Conservation (phyloP, 2,888 invertebrate species). For the Cyaniris semiargus region DNA sequence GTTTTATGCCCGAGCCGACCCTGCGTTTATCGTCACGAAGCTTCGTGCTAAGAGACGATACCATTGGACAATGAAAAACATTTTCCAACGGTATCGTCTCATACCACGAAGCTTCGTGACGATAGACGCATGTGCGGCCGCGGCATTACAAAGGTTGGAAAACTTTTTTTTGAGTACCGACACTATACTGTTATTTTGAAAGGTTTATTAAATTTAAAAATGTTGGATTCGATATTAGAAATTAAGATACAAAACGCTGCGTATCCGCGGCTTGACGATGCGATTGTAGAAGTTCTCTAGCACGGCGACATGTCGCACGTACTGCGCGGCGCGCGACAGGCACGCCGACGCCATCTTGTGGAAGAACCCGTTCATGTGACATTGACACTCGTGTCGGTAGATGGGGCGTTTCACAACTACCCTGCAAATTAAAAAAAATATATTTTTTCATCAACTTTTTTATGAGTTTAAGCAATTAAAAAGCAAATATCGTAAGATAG, state of each 20-base stretch:
- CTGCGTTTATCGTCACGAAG: no score
- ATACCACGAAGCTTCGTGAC: no score
- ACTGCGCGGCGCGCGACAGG: constrained; percentile 53
- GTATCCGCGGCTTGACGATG: constrained; percentile 61
- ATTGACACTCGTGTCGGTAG: constrained; percentile 46
- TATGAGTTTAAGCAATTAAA: background rate
- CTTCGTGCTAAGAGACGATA: no score
- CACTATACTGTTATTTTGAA: background rate
- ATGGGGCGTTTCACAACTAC: constrained; percentile 57
- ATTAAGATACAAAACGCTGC: constrained; percentile 67
- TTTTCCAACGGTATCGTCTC: no score
- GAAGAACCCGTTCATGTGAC: constrained; percentile 46
- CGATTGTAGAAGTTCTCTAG: constrained; percentile 65
- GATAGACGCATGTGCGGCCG: no score
- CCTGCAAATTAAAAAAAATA: constrained; percentile 47
- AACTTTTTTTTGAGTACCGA: background rate
- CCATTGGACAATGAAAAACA: no score
- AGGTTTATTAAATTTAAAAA: background rate
- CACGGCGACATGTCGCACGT: constrained; percentile 56
- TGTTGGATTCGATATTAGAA: constrained; percentile 49
- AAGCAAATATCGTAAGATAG: no score
- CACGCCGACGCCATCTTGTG: constrained; percentile 56
- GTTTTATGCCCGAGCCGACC: no score
- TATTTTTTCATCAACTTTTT: background rate
- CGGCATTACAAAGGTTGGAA: background rate